phyloP scores from a whole-genome alignment of 1,140 invertebrate species.

The Cardiocondyla obscurior region DNA sequence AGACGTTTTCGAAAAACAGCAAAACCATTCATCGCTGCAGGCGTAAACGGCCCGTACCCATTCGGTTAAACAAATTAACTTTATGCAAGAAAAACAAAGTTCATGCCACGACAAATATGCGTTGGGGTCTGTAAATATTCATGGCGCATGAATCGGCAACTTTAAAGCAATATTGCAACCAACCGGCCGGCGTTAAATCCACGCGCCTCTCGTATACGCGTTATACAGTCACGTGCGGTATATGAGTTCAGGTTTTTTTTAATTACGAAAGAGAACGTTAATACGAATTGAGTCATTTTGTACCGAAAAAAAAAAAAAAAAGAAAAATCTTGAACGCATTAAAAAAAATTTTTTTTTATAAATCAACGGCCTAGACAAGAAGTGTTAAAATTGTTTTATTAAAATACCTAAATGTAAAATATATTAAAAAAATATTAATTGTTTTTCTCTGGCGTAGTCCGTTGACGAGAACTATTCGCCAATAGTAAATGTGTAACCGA shows the following conservation, averaged over 20 bases:
- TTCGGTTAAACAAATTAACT: constrained; percentile 29
- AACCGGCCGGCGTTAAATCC: neutral
- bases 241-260: constrained; percentile 13
- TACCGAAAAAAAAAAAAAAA: neutral
- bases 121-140: constrained; percentile 63
- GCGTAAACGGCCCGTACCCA: neutral
- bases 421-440: neutral
- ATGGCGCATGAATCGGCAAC: constrained; percentile 63
- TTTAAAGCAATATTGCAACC: constrained; percentile 30
- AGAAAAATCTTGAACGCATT: neutral
- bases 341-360: neutral
- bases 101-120: neutral
- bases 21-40: constrained; percentile 4
- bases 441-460: neutral
- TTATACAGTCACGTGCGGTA: neutral
- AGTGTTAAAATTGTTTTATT: neutral
- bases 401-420: neutral
- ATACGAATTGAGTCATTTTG: neutral
- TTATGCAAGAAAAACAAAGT: constrained; percentile 25
- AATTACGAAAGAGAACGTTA: neutral
- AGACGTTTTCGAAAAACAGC: neutral
- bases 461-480: neutral
- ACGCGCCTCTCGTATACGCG: neutral
- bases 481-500: neutral
- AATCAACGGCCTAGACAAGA: neutral